These are phyloP conservation scores for Hypothenemus hampei DNA, from an alignment of 1,140 invertebrate genomes.

Conservation along the genomic window DNA sequence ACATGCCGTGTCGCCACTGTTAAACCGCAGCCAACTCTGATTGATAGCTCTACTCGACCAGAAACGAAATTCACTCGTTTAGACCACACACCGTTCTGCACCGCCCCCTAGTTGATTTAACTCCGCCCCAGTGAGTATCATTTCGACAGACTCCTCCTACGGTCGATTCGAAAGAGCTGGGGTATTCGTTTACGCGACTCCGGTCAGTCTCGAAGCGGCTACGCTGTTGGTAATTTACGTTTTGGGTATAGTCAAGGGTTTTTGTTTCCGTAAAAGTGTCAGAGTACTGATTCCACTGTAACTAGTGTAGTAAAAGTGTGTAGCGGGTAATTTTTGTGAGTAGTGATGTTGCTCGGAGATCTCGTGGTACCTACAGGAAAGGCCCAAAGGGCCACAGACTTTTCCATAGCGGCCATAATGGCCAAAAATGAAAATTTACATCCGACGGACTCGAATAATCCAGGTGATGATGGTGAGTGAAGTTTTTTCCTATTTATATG, in stretches of 20 bases:
- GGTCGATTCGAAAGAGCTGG: neutral
- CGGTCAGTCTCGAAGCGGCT: slow-evolving; percentile 36
- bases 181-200: slow-evolving; percentile 11
- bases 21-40: slow-evolving; percentile 42
- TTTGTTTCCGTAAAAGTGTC: too few species aligned
- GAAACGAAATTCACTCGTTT: slow-evolving; percentile 42
- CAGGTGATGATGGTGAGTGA: neutral
- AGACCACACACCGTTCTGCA: slow-evolving; percentile 43
- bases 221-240: slow-evolving; percentile 16
- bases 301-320: too few species aligned
- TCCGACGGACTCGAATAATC: slow-evolving; percentile 22
- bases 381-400: slow-evolving; percentile 70
- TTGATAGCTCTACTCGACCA: slow-evolving; percentile 44
- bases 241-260: slow-evolving; percentile 8
- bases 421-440: slow-evolving; percentile 63
- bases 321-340: too few species aligned
- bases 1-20: slow-evolving; percentile 46
- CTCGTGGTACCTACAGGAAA: slow-evolving; percentile 43
- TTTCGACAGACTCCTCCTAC: slow-evolving; percentile 18
- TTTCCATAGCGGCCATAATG: slow-evolving; percentile 92
- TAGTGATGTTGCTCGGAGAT: slow-evolving; percentile 43
- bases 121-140: slow-evolving; percentile 18
- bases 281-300: too few species aligned
- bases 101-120: too few species aligned
- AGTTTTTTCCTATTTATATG: neutral